These are phyloP conservation scores for Pocillopora grandis DNA, from an alignment of 92 coral and sea anemone species.

Conservation along the genomic window DNA sequence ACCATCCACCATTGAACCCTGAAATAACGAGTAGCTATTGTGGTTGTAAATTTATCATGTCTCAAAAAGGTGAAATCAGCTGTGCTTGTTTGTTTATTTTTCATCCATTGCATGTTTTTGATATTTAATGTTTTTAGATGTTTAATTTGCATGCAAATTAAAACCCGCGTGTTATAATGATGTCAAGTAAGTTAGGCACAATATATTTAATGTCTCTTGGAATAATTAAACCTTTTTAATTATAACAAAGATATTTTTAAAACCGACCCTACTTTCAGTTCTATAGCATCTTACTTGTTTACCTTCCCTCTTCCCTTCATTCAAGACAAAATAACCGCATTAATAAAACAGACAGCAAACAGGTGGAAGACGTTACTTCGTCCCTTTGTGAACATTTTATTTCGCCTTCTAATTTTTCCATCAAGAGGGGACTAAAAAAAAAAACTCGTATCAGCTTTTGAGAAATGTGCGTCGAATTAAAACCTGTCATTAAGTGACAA, in stretches of 20 bases:
- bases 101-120: constrained; percentile 18
- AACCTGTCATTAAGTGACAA: too few species aligned
- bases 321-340: too few species aligned
- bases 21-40: neutral
- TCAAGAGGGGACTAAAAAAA: too few species aligned
- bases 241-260: neutral
- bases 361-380: too few species aligned
- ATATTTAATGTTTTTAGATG: neutral
- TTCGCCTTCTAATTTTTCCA: too few species aligned
- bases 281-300: too few species aligned
- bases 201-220: constrained; percentile 9
- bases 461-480: too few species aligned
- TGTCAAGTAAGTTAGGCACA: neutral
- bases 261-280: neutral
- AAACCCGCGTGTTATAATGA: neutral
- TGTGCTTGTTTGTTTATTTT: neutral
- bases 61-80: neutral
- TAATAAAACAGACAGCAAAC: too few species aligned
- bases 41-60: neutral
- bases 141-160: neutral
- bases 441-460: too few species aligned
- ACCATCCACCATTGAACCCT: neutral
- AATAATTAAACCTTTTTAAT: neutral
- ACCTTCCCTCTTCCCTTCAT: too few species aligned
- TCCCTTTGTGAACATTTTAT: too few species aligned